Conservation (phyloP, 2,888 invertebrate genomes). For the Phalera bucephala region DNA sequence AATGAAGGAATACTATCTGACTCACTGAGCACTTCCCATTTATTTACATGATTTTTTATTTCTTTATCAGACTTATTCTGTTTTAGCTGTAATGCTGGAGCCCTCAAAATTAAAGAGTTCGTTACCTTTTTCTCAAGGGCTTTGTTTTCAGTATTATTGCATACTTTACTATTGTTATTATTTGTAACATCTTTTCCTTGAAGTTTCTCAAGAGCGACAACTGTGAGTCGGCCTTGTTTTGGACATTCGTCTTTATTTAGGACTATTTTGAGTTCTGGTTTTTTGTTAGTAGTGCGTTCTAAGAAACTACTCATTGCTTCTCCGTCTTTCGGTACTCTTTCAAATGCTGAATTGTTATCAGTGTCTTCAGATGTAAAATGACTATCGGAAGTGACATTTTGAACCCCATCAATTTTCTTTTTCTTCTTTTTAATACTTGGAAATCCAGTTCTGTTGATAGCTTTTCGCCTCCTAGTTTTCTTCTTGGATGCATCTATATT, state of each 20-base stretch:
- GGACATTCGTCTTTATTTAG: conserved; percentile 77
- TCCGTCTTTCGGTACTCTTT: conserved; percentile 87
- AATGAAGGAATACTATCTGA: conserved; percentile 83
- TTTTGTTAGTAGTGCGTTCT: conserved; percentile 80
- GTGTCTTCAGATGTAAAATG: conserved; percentile 68
- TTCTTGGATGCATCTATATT: conserved; percentile 47
- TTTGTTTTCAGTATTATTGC: conserved; percentile 31
- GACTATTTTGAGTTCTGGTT: conserved; percentile 73
- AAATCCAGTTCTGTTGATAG: conserved; percentile 94
- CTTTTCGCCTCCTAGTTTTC: conserved; percentile 86
- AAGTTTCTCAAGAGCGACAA: conserved; percentile 84
- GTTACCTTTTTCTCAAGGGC: conserved; percentile 50
- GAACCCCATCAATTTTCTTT: conserved; percentile 80
- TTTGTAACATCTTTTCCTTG: conserved; percentile 72
- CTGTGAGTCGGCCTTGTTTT: conserved; percentile 81
- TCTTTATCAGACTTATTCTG: conserved; percentile 69
- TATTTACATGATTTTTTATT: conserved; percentile 67
- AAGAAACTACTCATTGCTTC: conserved; percentile 87
- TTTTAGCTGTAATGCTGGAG: conserved; percentile 70
- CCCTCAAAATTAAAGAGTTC: conserved; percentile 64
- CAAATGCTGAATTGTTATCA: conserved; percentile 80
- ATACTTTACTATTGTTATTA: conserved; percentile 48
- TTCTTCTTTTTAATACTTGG: conserved; percentile 93
- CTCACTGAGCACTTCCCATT: conserved; percentile 84
- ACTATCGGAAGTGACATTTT: conserved; percentile 55